phyloP scores from a whole-genome alignment of 2,888 invertebrate genomes.

The Exephanes ischioxanthus region DNA sequence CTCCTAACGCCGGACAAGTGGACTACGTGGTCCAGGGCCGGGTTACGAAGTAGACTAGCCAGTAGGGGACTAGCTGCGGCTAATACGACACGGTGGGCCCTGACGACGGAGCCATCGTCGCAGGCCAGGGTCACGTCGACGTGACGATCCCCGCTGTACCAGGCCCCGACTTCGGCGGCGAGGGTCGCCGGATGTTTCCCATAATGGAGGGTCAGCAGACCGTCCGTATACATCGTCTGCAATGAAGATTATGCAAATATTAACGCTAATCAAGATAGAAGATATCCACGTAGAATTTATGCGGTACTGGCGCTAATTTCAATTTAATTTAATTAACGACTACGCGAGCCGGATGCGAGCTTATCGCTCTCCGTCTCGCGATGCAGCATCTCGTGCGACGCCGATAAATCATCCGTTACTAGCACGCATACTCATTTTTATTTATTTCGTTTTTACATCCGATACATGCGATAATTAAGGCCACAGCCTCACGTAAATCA shows the following conservation, averaged over 20 bases:
- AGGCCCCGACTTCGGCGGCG: slow-evolving; percentile 95
- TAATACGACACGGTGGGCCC: slow-evolving; percentile 94
- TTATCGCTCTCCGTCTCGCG: background rate
- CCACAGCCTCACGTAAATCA: background rate
- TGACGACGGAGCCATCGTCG: slow-evolving; percentile 92
- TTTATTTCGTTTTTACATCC: background rate
- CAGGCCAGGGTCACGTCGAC: slow-evolving; percentile 95
- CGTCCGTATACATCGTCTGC: slow-evolving; percentile 87
- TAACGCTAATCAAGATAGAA: slow-evolving; percentile 2
- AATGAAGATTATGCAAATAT: slow-evolving; percentile 43
- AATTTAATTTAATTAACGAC: slow-evolving; percentile 4
- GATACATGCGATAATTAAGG: background rate
- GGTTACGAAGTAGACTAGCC: slow-evolving; percentile 87
- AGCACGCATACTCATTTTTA: background rate
- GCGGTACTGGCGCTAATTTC: background rate
- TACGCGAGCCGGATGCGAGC: background rate
- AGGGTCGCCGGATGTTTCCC: slow-evolving; percentile 97
- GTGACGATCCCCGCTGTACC: slow-evolving; percentile 94
- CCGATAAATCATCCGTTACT: background rate
- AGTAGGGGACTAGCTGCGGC: slow-evolving; percentile 95
- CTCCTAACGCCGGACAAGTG: slow-evolving; percentile 94
- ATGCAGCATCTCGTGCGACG: background rate
- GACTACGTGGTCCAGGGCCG: slow-evolving; percentile 87
- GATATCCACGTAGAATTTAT: background rate
- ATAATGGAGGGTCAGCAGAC: slow-evolving; percentile 95